Base-by-base conservation (phyloP, 1,140 invertebrate species). In the Drosophila guanche region DNA sequence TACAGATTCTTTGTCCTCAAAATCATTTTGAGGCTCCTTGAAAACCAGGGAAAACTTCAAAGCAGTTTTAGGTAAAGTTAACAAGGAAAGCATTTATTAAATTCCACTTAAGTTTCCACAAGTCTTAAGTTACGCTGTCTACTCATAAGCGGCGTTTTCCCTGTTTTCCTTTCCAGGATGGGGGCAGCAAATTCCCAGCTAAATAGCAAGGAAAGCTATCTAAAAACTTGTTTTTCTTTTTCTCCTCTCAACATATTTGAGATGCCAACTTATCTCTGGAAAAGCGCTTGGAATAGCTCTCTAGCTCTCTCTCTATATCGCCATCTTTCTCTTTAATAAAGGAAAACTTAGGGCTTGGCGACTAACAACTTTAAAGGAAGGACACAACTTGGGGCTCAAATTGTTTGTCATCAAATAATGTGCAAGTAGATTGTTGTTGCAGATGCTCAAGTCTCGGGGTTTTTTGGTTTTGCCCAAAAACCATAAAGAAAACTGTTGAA, bases 341-440 rank as follows among this genome's bases (percentile, higher is more conserved):
- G 42, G 22, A 51, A 80, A 76, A 59, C 27, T 62, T 73, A 20
- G 61, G 73, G 47, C 54, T 52, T 47, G 29, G 50, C 10, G 41
- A 25, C 54, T 54, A 47, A 74, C 75, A 59, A 71, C 72, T 66
- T 74, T 80, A 63, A 85, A 76, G 56, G 74, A 79, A 65, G 65
- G 74, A 80, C 81, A 51, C 84, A 80, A 74, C 73, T 80, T 70
- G 79, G 48, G 33, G 58, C 68, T 55, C 73, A 86, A 85, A 85
- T 85, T 80, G 77, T 85, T 84, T 85, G 81, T 86, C 81, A 81
- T 85, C 81, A 85, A 86, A 85, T 85, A 81, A 85, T 85, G 81
- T 81, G 73, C 56, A 65, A 56, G 76, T 50, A 72, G 71, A 75
- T 85, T 72, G 75, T 55, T 79, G 60, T 55, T 48, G 76, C 72